Evolutionary conservation across 92 coral and sea anemone species (phyloP), one percentile per base, ranked within the genome.

Genomic region (Nematostella vectensis): DNA sequence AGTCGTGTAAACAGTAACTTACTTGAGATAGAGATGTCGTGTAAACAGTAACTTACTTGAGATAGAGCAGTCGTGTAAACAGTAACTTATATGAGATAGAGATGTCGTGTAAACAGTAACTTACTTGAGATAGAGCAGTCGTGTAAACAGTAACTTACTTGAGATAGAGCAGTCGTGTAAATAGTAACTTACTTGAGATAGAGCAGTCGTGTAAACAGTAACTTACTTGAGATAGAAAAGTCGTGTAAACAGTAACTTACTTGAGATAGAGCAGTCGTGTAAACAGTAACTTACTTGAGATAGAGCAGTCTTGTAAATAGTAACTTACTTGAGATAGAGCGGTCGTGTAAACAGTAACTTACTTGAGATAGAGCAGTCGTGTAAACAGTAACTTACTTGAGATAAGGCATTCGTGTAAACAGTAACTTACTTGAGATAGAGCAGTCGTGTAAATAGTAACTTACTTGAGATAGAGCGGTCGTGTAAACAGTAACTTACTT

Each of bases 101-200:
- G n/a, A n/a, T n/a, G n/a, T 11, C 25, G 6, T 29, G 0, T 3
- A 22, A 30, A 15, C 8, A 11, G n/a, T 29, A 3, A 25, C 42
- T 25, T 67, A 85, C 95, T 73, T 85, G 95, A 30, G 82, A 77
- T 54, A 85, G 75, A 24, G 83, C 88, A 24, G 78, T 72, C 36
- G 81, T 67, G 36, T 85, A 85, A 16, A 85, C 79, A 13, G 80
- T 88, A n/a, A 85, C 78, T 48, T 85, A 88, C 37, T 85, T 85
- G n/a, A n/a, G n/a, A n/a, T n/a, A n/a, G n/a, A n/a, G n/a, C n/a
- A n/a, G n/a, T 11, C 25, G 6, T 29, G 0, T 3, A 22, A 30
- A 15, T 3, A 11, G n/a, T 29, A 3, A 25, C 42, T 25, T 67
- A 85, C 95, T 73, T 85, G 95, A 30, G 82, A 77, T 54, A 85